Conservation (phyloP, 2,113 vertebrate genomes). For the Entomyzon cyanotis region DNA sequence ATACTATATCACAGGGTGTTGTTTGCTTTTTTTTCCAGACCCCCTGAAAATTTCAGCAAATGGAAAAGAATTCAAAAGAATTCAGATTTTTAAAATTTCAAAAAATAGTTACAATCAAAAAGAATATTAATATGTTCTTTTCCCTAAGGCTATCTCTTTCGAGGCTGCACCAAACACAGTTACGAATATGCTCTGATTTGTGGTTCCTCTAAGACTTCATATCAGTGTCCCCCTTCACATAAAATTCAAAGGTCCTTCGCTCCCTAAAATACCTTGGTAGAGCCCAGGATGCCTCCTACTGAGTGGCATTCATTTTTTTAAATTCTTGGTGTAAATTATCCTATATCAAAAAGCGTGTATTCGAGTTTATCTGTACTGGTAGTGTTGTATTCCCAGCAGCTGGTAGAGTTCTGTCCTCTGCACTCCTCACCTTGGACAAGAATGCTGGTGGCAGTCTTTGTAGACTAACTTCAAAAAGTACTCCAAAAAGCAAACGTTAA, state of each 20-base stretch:
- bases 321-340: slow-evolving; percentile 53
- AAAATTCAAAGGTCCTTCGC: slow-evolving; percentile 13
- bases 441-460: background rate
- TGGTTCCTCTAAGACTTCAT: slow-evolving; percentile 59
- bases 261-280: slow-evolving; percentile 4
- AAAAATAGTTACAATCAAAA: slow-evolving; percentile 46
- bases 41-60: slow-evolving; percentile 80
- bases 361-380: slow-evolving; percentile 53
- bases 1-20: slow-evolving; percentile 74
- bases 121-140: slow-evolving; percentile 65
- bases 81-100: slow-evolving; percentile 71
- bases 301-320: background rate
- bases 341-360: slow-evolving; percentile 11
- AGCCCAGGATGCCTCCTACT: slow-evolving; percentile 34
- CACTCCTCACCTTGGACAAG: background rate
- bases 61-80: slow-evolving; percentile 83
- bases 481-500: background rate
- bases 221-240: slow-evolving; percentile 50
- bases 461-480: background rate
- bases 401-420: slow-evolving; percentile 26
- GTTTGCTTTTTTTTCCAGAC: slow-evolving; percentile 83
- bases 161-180: slow-evolving; percentile 69
- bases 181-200: slow-evolving; percentile 51
- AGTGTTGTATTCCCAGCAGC: slow-evolving; percentile 48
- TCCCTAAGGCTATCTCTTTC: slow-evolving; percentile 71